phyloP scores from a whole-genome alignment of 2,888 invertebrate genomes.

The Elmis aenea region DNA sequence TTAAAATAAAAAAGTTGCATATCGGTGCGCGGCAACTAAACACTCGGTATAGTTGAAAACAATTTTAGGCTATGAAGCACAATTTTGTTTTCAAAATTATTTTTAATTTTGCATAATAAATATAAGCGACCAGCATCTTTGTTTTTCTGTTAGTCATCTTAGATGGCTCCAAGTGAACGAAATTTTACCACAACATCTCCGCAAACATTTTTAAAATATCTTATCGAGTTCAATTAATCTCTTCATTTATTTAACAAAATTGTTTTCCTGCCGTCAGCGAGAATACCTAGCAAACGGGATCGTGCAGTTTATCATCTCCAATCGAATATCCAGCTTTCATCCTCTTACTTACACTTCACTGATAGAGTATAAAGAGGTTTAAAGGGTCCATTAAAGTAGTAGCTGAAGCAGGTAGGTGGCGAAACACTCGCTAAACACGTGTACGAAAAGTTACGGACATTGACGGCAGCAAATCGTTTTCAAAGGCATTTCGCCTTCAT shows the following conservation, averaged over 20 bases:
- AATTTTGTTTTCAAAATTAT: no score
- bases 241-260: conserved; percentile 26
- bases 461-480: no score
- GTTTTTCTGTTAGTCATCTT: no score
- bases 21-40: no score
- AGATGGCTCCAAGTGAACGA: conserved; percentile 20
- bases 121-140: no score
- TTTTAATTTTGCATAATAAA: no score
- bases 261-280: conserved; percentile 19
- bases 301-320: conserved; percentile 17
- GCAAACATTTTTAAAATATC: conserved; percentile 17
- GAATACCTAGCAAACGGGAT: conserved; percentile 10
- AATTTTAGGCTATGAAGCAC: no score
- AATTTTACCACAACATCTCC: conserved; percentile 27
- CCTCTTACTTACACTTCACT: conserved; percentile 19
- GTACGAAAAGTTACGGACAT: no score
- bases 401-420: conserved; percentile 10
- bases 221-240: conserved; percentile 27
- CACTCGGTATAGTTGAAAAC: no score
- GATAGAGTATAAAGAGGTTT: conserved; percentile 18
- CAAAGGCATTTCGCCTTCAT: no score
- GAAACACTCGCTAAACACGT: conserved; percentile 11
- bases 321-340: conserved; percentile 17
- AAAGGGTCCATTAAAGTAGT: conserved; percentile 18
- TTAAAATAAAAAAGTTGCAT: no score